Conservation (phyloP, 2,797 vertebrate species). For the Dallia pectoralis region DNA sequence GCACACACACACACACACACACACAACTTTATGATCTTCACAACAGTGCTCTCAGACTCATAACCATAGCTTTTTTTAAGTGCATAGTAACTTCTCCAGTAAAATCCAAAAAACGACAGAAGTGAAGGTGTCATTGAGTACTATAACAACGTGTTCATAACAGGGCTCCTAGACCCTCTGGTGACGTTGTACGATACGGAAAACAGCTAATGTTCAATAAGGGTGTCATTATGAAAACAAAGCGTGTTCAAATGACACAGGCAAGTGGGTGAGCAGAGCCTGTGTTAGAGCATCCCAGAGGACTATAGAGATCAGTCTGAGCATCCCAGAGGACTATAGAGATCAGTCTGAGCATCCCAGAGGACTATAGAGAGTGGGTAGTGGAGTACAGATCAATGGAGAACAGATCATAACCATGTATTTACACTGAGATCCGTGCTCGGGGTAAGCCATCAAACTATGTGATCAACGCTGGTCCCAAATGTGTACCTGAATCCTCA, state of each 20-base stretch:
- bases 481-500: neutral
- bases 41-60: neutral
- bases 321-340: too few relatives aligned
- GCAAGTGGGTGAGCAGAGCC: too few relatives aligned
- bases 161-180: neutral
- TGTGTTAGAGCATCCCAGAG: too few relatives aligned
- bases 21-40: neutral
- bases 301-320: too few relatives aligned
- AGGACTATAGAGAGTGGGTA: conserved; percentile 40
- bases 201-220: too few relatives aligned
- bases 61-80: neutral
- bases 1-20: conserved; percentile 14
- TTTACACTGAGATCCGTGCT: neutral
- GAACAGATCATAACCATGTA: neutral
- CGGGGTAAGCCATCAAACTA: neutral
- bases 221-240: neutral
- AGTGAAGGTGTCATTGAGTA: neutral
- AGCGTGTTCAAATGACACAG: neutral
- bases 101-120: neutral
- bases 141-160: neutral
- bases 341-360: conserved; percentile 53
- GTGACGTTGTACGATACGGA: too few relatives aligned
- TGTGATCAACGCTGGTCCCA: neutral
- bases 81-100: neutral
- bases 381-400: too few relatives aligned